Percentiles rank a stretch among this genome's conserved stretches.
These are phyloP conservation scores for Graphium colonna DNA, from an alignment of 2,888 invertebrate species.

Conservation along the genomic window DNA sequence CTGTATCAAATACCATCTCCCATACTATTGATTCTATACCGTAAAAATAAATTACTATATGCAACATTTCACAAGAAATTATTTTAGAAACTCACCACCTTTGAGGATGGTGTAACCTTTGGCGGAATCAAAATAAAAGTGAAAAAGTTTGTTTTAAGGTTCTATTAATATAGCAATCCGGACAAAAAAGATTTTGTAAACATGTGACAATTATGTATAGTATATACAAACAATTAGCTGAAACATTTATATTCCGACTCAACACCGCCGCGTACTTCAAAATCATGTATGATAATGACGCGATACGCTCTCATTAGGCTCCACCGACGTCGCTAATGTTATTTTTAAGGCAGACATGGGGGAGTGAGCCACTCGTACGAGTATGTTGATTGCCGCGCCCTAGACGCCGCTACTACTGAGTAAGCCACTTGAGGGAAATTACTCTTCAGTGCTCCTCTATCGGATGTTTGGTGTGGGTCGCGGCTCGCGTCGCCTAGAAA, in stretches of 20 bases:
- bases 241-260: not conserved
- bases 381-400: constrained; percentile 32
- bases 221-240: too few relatives aligned
- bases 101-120: too few relatives aligned
- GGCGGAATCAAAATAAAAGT: too few relatives aligned
- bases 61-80: too few relatives aligned
- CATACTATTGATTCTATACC: too few relatives aligned
- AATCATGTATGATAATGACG: not conserved
- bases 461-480: constrained; percentile 35
- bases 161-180: too few relatives aligned
- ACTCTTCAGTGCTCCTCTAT: constrained; percentile 48
- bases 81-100: too few relatives aligned
- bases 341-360: constrained; percentile 33
- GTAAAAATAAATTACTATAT: too few relatives aligned
- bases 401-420: constrained; percentile 31
- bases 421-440: constrained; percentile 67
- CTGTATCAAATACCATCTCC: too few relatives aligned
- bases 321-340: constrained; percentile 30
- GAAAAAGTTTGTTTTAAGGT: too few relatives aligned
- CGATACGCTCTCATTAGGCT: constrained; percentile 8
- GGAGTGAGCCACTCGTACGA: constrained; percentile 25
- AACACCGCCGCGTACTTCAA: not conserved
- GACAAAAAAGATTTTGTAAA: too few relatives aligned
- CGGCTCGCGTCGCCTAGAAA: constrained; percentile 33
- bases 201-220: too few relatives aligned